Conservation (phyloP, 2,797 vertebrate genomes). For the Gastrophryne carolinensis region DNA sequence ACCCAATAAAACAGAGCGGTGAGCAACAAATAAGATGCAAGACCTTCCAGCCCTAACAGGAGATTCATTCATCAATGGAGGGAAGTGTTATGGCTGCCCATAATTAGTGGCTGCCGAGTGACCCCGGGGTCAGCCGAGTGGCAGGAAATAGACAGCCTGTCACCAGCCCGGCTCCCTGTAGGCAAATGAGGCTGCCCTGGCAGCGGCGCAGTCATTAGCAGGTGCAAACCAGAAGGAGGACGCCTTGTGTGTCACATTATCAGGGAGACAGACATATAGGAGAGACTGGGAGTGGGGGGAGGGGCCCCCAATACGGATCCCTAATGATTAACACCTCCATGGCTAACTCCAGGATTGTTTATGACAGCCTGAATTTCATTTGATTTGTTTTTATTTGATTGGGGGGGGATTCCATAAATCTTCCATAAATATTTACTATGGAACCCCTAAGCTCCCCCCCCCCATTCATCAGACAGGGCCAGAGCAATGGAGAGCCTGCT, state of each 20-base stretch:
- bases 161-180: slow-evolving; percentile 6
- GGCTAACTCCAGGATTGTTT: too few relatives aligned
- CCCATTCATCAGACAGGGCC: too few relatives aligned
- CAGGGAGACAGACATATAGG: background rate
- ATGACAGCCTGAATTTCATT: too few relatives aligned
- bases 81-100: slow-evolving; percentile 2
- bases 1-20: too few relatives aligned
- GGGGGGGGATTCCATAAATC: too few relatives aligned
- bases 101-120: slow-evolving; percentile 25
- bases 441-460: too few relatives aligned
- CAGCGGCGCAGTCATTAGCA: slow-evolving; percentile 11
- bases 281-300: background rate
- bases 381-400: too few relatives aligned
- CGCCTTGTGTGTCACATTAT: background rate
- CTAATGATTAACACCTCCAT: too few relatives aligned
- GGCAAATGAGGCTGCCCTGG: slow-evolving; percentile 45
- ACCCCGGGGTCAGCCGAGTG: slow-evolving; percentile 22
- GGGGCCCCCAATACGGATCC: too few relatives aligned
- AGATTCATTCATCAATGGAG: slow-evolving; percentile 24
- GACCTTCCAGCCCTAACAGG: slow-evolving; percentile 39
- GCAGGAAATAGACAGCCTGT: slow-evolving; percentile 2
- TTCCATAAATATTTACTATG: too few relatives aligned
- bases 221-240: slow-evolving; percentile 20
- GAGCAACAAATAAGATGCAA: slow-evolving; percentile 1
- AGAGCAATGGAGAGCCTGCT: too few relatives aligned